phyloP scores from a whole-genome alignment of 2,113 vertebrate genomes.

The Baryphthengus martii region DNA sequence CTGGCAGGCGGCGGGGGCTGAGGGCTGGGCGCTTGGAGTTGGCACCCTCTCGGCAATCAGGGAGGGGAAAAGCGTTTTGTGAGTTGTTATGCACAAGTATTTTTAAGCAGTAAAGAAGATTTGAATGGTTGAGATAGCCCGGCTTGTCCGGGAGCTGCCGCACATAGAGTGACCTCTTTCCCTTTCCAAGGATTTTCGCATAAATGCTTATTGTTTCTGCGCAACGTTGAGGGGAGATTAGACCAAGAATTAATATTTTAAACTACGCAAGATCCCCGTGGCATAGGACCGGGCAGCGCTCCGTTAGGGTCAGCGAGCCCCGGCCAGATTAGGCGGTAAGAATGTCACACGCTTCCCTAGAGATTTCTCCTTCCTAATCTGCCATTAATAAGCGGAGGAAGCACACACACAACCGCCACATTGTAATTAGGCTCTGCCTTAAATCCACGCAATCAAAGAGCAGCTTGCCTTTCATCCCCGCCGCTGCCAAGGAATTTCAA shows the following conservation, averaged over 20 bases:
- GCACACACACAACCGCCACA: neutral
- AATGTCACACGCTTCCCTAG: slow-evolving; percentile 29
- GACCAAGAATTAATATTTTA: neutral
- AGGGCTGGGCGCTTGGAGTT: neutral
- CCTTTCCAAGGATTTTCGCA: neutral
- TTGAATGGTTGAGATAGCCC: neutral
- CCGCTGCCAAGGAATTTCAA: neutral
- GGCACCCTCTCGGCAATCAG: neutral
- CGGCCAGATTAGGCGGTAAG: neutral
- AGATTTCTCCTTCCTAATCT: slow-evolving; percentile 9
- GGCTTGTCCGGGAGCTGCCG: neutral
- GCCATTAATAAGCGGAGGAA: slow-evolving; percentile 9
- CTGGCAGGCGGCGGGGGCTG: neutral
- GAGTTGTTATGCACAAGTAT: neutral
- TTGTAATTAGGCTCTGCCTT: neutral
- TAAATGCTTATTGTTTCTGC: slow-evolving; percentile 19
- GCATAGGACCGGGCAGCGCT: neutral
- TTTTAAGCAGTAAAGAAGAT: slow-evolving; percentile 10
- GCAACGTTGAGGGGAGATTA: neutral
- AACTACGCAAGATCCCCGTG: neutral
- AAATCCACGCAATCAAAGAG: neutral
- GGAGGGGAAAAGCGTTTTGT: neutral
- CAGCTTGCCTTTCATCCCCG: neutral
- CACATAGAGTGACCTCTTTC: neutral
- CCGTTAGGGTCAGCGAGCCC: neutral